Percentiles rank a stretch among this genome's conserved stretches.
phyloP scores from a whole-genome alignment of 1,140 invertebrate genomes.

The Zaprionus inermis region DNA sequence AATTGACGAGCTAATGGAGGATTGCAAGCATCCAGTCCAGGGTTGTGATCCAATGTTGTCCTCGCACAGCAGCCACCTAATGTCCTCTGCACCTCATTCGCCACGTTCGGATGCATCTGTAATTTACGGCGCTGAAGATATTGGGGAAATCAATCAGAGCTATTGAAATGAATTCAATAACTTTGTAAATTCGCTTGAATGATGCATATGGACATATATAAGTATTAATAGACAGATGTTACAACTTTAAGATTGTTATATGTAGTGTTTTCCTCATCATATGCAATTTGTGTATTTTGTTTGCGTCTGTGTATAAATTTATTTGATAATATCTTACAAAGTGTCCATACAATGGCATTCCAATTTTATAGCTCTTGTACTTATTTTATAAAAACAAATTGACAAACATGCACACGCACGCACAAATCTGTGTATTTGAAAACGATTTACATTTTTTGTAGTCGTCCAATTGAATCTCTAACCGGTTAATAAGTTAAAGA shows the following conservation, averaged over 20 bases:
- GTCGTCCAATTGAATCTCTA: conserved; percentile 16
- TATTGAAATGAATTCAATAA: conserved; percentile 13
- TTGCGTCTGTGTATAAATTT: background rate
- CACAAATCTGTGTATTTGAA: background rate
- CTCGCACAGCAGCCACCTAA: conserved; percentile 74
- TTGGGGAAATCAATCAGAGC: background rate
- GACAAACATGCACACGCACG: background rate
- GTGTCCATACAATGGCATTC: conserved; percentile 36
- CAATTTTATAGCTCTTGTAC: conserved; percentile 16
- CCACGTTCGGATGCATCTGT: conserved; percentile 49
- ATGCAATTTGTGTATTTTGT: background rate
- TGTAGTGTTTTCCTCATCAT: conserved; percentile 4
- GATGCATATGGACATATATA: conserved; percentile 19
- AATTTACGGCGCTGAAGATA: conserved; percentile 4
- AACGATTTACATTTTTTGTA: conserved; percentile 1
- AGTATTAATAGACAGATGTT: conserved; percentile 34
- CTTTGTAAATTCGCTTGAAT: conserved; percentile 37
- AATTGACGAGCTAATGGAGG: conserved; percentile 92
- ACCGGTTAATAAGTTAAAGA: background rate
- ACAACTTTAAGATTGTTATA: conserved; percentile 14
- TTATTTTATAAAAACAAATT: background rate
- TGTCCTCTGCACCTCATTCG: conserved; percentile 85
- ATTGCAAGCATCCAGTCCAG: conserved; percentile 88
- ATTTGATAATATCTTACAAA: conserved; percentile 1
- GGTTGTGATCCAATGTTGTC: conserved; percentile 87